Base-by-base conservation (phyloP, 2,797 vertebrate genomes). In the Nyctalus aviator region DNA sequence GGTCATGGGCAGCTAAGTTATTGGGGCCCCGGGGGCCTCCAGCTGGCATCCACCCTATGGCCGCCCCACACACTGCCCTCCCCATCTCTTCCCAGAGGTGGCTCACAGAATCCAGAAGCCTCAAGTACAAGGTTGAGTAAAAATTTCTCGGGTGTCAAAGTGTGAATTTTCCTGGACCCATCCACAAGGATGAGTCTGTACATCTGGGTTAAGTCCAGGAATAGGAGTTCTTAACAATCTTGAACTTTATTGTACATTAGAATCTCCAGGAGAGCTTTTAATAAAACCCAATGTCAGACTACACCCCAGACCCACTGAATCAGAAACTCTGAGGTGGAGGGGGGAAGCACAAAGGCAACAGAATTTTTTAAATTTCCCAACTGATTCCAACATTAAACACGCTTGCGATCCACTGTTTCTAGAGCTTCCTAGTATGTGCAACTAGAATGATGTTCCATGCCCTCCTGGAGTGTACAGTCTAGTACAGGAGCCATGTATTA, bases 11-110 rank as follows among this genome's bases (percentile, higher is more conserved):
- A 25, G 32, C 62, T 5, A 1, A 20, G n/a, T 32, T 35, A 6
- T 23, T 46, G 44, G 44, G 23, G 3, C 4, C 3, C 32, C 0
- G 0, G 5, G 25, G 50, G 10, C 8, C 30, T 20, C 23, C 8
- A 1, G 23, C 15, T 5, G 17, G n/a, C 0, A 0, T 18, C 30
- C 10, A 6, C 8, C 2, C 14, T 23, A 2, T 2, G 2, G 8
- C 6, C 27, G 4, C 17, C 15, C 48, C 66, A 30, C 9, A 17
- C 1, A 11, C 62, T 3, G n/a, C 18, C 53, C 37, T 12, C 21
- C 3, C 18, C 5, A 6, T 32, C 68, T 59, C 13, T 20, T 20
- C 62, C 32, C 21, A 14, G 88, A 20, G 6, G 10, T 0, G 1
- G 37, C 5, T n/a, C 21, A 18, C 37, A 50, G 73, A 2, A 53